Conservation (phyloP, 2,113 vertebrate species). For the Maccullochella peelii region DNA sequence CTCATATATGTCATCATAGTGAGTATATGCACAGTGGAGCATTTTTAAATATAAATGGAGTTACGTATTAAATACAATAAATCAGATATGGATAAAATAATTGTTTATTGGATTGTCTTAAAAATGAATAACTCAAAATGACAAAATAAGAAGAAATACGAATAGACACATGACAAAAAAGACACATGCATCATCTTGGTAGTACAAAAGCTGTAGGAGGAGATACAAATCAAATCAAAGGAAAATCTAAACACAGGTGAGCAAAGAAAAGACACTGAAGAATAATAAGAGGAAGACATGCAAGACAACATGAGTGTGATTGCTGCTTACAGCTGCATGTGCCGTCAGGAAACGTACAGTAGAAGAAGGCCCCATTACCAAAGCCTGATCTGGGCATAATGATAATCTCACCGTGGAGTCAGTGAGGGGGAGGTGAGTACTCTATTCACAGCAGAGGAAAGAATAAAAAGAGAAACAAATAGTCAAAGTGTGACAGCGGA, state of each 20-base stretch:
- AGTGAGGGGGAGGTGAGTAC: conserved; percentile 60
- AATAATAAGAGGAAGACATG: background rate
- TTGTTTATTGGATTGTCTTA: background rate
- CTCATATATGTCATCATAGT: background rate
- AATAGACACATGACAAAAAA: background rate
- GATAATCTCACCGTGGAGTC: conserved; percentile 53
- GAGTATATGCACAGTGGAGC: background rate
- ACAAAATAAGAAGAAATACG: background rate
- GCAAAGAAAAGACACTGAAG: background rate
- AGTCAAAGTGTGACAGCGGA: conserved; percentile 65
- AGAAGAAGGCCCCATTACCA: conserved; percentile 25
- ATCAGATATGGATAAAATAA: background rate
- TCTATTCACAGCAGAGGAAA: conserved; percentile 55
- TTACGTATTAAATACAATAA: background rate
- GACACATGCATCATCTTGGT: background rate
- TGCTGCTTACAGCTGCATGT: background rate
- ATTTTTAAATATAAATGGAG: background rate
- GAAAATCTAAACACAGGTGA: background rate
- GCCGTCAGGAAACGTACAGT: background rate
- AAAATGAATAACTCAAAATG: no score
- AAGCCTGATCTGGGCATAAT: conserved; percentile 48
- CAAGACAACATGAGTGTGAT: background rate
- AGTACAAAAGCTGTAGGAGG: background rate
- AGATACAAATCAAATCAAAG: background rate
- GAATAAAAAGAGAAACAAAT: conserved; percentile 8